Base-by-base conservation (phyloP, 2,797 vertebrate genomes). In the Picus viridis region DNA sequence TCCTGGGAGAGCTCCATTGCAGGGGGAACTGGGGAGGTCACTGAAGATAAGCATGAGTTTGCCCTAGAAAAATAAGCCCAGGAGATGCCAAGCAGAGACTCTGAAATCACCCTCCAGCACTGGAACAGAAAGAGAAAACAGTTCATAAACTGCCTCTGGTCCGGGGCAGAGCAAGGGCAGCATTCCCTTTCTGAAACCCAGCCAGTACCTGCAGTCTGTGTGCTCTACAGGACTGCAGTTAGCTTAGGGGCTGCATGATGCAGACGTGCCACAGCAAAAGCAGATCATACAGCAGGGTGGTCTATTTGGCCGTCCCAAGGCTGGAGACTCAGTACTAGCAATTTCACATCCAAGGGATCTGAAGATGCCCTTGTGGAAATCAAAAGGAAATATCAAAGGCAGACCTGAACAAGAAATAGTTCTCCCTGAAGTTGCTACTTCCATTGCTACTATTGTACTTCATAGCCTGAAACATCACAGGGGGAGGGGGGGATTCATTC, bases 331-430 rank as follows among this genome's bases (percentile, higher is more conserved):
- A 41, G 45, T 19, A 16, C 54, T n/a, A 77, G 54, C 56, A 58
- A 65, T 80, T 69, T 51, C 29, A 72, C 30, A 58, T n/a, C 58
- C 68, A 39, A 54, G 14, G 54, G 39, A 36, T 87, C 41, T 71
- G 84, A 79, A 92, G 81, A 94, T 62, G 39, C 53, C 63, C 69
- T 89, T 88, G 69, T 81, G 67, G 59, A 92, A 92, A 94, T 92
- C 70, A 95, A 89, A 90, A 87, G 47, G 74, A 81, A 88, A 91
- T 79, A 94, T 93, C 89, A 95, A 95, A 95, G 73, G 56, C 51
- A 85, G 69, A 17, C 32, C 43, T 76, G 32, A 89, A 78, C 83
- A 75, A 83, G 89, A 59, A 75, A 88, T 23, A 92, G 59, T 9
- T 7, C 23, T 68, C 72, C 90, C 87, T 90, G 90, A 95, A 94